phyloP scores from a whole-genome alignment of 2,888 invertebrate species.

The Agonopterix subpropinquella region DNA sequence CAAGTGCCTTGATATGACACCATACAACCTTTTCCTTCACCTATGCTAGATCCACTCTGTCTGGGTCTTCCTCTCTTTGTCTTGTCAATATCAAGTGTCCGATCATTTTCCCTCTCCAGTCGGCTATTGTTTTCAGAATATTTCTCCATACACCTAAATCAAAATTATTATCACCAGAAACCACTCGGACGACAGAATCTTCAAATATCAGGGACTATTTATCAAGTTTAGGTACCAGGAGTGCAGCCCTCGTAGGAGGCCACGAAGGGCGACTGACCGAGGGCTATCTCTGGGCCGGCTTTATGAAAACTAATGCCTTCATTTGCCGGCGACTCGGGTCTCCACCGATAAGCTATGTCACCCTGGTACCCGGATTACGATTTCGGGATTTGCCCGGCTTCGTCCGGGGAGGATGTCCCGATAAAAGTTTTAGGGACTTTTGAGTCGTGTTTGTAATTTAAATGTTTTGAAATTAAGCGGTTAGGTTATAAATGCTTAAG shows the following conservation, averaged over 20 bases:
- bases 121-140: background rate
- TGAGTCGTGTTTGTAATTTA: conserved; percentile 50
- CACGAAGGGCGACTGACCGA: conserved; percentile 40
- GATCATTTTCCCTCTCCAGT: background rate
- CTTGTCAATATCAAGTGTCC: no score
- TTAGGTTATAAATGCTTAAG: background rate
- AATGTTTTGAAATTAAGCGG: conserved; percentile 37
- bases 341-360: conserved; percentile 63
- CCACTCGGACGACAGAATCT: conserved; percentile 16
- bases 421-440: conserved; percentile 55
- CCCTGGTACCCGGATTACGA: conserved; percentile 66
- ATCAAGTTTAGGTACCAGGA: conserved; percentile 40
- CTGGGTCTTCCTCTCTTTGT: no score
- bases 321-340: conserved; percentile 51
- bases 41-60: no score
- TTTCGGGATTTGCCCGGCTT: conserved; percentile 43
- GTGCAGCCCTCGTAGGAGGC: conserved; percentile 37
- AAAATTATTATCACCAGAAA: conserved; percentile 8
- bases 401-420: conserved; percentile 20
- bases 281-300: conserved; percentile 58
- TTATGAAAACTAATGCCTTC: conserved; percentile 75
- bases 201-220: conserved; percentile 45
- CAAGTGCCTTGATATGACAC: no score
- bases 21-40: no score
- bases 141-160: background rate